Percentiles rank a stretch among this genome's conserved stretches.
These are phyloP conservation scores for Meles meles DNA, from an alignment of 2,113 vertebrate species.

Conservation along the genomic window DNA sequence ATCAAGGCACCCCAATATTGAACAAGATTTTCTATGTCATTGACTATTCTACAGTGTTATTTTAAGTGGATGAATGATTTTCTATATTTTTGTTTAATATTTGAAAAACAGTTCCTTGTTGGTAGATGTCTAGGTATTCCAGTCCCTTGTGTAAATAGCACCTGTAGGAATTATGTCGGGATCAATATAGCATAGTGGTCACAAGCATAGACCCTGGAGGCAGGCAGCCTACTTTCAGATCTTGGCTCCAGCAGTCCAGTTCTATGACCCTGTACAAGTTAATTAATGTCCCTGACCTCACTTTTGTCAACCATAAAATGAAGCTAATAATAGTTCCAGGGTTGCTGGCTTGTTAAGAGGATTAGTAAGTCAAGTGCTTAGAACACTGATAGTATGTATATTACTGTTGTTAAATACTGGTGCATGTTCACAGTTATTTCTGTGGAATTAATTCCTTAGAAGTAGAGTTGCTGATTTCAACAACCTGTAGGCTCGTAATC, in stretches of 20 bases:
- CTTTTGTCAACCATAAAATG: slow-evolving; percentile 15
- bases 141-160: neutral
- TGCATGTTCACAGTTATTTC: neutral
- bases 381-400: neutral
- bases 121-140: neutral
- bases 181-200: neutral
- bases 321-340: neutral
- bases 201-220: neutral
- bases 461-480: neutral
- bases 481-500: neutral
- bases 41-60: neutral
- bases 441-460: slow-evolving; percentile 2
- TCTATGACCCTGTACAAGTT: neutral
- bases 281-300: neutral
- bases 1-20: neutral
- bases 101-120: neutral
- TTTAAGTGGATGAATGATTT: neutral
- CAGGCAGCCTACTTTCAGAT: slow-evolving; percentile 5
- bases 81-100: neutral
- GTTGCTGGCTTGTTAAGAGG: slow-evolving; percentile 21
- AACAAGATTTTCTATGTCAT: neutral
- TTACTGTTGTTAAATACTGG: neutral
- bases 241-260: neutral
- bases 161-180: neutral
- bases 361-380: slow-evolving; percentile 18